Evolutionary conservation across 2,888 invertebrate species (phyloP).

Genomic region (Therioaphis trifolii): DNA sequence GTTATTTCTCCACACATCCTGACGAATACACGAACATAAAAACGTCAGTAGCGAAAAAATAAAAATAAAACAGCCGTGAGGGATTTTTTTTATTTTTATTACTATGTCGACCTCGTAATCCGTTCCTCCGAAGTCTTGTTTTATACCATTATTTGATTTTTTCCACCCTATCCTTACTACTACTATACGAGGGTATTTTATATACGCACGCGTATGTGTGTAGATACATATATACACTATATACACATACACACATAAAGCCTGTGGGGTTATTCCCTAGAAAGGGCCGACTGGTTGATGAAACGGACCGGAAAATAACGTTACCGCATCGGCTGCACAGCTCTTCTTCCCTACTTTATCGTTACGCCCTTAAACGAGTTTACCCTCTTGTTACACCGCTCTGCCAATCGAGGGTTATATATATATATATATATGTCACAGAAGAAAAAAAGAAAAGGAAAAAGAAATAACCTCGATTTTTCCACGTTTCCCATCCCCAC

Average conservation of each 20-base stretch:
- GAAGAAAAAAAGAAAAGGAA: not conserved
- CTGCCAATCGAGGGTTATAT: conserved; percentile 19
- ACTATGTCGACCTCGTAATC: conserved; percentile 59
- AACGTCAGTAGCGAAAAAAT: conserved; percentile 25
- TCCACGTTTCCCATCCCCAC: conserved; percentile 53
- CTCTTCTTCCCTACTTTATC: conserved; percentile 55
- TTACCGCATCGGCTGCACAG: conserved; percentile 56
- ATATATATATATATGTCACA: not conserved
- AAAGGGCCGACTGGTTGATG: conserved; percentile 60
- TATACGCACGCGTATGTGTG: not conserved
- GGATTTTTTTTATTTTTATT: conserved; percentile 55
- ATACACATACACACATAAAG: conserved; percentile 28
- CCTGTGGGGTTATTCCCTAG: conserved; percentile 52
- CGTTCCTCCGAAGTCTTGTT: conserved; percentile 57
- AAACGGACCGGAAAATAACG: conserved; percentile 63
- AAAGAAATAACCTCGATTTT: conserved; percentile 62
- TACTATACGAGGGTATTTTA: conserved; percentile 45
- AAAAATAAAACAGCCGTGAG: conserved; percentile 40
- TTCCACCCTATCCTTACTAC: conserved; percentile 24
- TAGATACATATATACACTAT: not conserved
- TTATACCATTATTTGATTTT: conserved; percentile 59
- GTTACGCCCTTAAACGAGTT: conserved; percentile 62
- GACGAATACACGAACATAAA: conserved; percentile 11
- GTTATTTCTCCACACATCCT: not conserved
- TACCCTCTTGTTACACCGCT: conserved; percentile 58